phyloP scores from a whole-genome alignment of 2,888 invertebrate genomes.

The Malthinus seriepunctatus region DNA sequence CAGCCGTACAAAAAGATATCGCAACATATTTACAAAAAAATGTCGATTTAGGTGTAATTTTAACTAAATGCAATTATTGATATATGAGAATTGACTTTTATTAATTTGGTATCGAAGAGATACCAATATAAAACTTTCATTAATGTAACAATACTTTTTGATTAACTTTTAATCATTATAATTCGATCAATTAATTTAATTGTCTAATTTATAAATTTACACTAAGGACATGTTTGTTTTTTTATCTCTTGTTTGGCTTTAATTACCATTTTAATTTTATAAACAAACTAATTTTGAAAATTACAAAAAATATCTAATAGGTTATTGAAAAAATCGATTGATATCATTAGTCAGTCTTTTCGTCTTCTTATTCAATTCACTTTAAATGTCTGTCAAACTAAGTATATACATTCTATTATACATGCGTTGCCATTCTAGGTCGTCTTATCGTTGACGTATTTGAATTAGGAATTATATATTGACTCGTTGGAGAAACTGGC shows the following conservation, averaged over 20 bases:
- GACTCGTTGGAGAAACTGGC: constrained; percentile 57
- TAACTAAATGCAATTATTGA: background rate
- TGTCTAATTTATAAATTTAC: constrained; percentile 42
- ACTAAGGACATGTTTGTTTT: constrained; percentile 37
- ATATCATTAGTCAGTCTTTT: constrained; percentile 43
- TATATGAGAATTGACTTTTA: constrained; percentile 5
- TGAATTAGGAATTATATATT: constrained; percentile 61
- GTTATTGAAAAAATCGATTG: constrained; percentile 33
- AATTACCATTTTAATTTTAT: constrained; percentile 24
- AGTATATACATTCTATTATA: constrained; percentile 40
- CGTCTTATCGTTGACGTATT: constrained; percentile 64
- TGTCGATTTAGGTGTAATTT: background rate
- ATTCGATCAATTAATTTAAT: constrained; percentile 53
- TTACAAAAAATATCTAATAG: constrained; percentile 22
- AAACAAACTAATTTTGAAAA: constrained; percentile 19
- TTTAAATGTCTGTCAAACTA: constrained; percentile 28
- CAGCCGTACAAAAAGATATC: background rate
- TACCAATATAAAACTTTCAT: constrained; percentile 34
- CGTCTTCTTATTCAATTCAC: constrained; percentile 40
- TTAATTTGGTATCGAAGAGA: background rate
- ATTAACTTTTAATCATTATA: constrained; percentile 51
- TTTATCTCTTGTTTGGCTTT: constrained; percentile 36
- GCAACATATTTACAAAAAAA: no score
- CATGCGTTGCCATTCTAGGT: constrained; percentile 68
- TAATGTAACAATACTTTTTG: constrained; percentile 49